phyloP scores from a whole-genome alignment of 2,888 invertebrate species.

The Aspidapion aeneum region DNA sequence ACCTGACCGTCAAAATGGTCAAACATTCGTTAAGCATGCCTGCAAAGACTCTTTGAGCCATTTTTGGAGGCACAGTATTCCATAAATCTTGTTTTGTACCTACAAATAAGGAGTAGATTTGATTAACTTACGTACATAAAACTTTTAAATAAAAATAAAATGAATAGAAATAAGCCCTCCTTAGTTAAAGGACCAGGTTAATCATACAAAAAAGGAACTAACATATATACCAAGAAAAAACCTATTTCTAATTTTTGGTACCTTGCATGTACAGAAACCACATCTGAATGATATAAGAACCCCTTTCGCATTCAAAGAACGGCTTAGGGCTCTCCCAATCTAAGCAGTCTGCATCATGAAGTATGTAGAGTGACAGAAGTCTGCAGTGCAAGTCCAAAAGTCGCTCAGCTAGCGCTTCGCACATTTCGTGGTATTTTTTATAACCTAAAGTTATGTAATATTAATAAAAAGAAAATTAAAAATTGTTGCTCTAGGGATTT shows the following conservation, averaged over 20 bases:
- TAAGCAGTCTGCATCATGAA: constrained; percentile 78
- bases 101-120: too few relatives aligned
- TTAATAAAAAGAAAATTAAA: not conserved
- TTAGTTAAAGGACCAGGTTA: too few relatives aligned
- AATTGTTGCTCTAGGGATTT: too few relatives aligned
- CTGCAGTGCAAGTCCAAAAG: constrained; percentile 78
- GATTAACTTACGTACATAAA: too few relatives aligned
- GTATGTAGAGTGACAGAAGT: constrained; percentile 71
- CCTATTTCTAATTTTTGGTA: too few relatives aligned
- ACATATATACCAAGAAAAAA: too few relatives aligned
- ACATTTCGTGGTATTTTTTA: constrained; percentile 77
- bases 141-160: too few relatives aligned
- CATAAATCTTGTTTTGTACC: constrained; percentile 79
- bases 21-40: constrained; percentile 85
- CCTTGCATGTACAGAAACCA: constrained; percentile 89
- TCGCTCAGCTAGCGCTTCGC: constrained; percentile 79
- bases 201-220: too few relatives aligned
- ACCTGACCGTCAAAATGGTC: constrained; percentile 74
- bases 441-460: constrained; percentile 48
- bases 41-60: constrained; percentile 80
- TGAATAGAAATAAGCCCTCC: too few relatives aligned
- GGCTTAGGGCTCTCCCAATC: constrained; percentile 65
- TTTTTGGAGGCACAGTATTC: constrained; percentile 85
- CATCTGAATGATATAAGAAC: constrained; percentile 80
- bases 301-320: constrained; percentile 70